A percentile compares a stretch with the other conserved stretches of the same genome.
These are phyloP conservation scores for Brachycybe producta DNA, from an alignment of 2,888 invertebrate species.

Conservation along the genomic window DNA sequence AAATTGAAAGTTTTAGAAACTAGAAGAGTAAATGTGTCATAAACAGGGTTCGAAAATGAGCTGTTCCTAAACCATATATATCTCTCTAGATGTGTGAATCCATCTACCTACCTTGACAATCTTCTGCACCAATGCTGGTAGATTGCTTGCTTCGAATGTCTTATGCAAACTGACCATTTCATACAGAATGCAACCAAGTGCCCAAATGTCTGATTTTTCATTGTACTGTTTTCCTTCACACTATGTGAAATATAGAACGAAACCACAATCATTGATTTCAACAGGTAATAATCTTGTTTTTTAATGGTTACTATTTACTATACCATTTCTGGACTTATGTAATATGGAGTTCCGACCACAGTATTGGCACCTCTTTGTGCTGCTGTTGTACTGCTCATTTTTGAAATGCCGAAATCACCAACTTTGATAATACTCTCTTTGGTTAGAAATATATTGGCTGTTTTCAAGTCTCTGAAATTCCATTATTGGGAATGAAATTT, in stretches of 20 bases:
- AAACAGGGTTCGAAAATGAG: no score
- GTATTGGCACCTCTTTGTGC: conserved; percentile 53
- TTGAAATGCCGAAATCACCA: conserved; percentile 63
- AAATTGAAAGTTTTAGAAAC: no score
- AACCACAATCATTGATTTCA: background rate
- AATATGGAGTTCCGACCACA: conserved; percentile 58
- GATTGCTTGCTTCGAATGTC: conserved; percentile 57
- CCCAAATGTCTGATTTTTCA: conserved; percentile 66
- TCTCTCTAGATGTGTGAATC: background rate
- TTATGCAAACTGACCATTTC: conserved; percentile 58
- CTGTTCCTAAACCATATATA: background rate
- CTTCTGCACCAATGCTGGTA: conserved; percentile 57
- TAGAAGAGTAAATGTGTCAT: no score
- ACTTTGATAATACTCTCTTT: conserved; percentile 52
- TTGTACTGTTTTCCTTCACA: conserved; percentile 62
- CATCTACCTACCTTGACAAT: conserved; percentile 49
- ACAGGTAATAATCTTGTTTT: no score
- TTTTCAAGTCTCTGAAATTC: conserved; percentile 50
- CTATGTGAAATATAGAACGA: conserved; percentile 33
- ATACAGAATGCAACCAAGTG: conserved; percentile 59
- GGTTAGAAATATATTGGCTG: conserved; percentile 58
- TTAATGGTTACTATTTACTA: conserved; percentile 21
- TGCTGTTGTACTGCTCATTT: conserved; percentile 50
- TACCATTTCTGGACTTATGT: conserved; percentile 61
- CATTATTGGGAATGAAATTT: background rate